Conservation (phyloP, 2,888 invertebrate species). For the Amiota minor region DNA sequence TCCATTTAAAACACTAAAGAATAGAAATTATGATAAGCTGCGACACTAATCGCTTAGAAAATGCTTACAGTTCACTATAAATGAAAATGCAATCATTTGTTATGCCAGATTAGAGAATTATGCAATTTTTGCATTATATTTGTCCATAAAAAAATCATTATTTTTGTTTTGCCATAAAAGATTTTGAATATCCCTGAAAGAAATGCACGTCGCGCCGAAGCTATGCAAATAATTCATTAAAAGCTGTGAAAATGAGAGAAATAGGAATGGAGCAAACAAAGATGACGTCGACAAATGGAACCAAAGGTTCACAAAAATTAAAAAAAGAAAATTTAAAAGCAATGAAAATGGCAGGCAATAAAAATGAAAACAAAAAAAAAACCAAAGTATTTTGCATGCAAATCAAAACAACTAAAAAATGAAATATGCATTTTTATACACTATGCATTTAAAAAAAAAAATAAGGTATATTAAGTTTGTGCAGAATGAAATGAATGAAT, state of each 20-base stretch:
- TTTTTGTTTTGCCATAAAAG: too few relatives aligned
- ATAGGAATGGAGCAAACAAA: constrained; percentile 35
- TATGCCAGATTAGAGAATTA: too few relatives aligned
- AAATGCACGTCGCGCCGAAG: constrained; percentile 53
- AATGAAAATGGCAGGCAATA: constrained; percentile 35
- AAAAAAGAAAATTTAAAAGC: constrained; percentile 35
- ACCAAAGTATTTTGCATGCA: background rate
- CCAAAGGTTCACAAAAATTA: constrained; percentile 21
- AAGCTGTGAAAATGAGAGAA: constrained; percentile 2
- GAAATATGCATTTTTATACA: too few relatives aligned
- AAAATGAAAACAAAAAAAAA: constrained; percentile 48
- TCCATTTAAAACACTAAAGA: constrained; percentile 19
- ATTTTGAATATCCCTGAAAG: background rate
- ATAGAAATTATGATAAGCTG: constrained; percentile 26
- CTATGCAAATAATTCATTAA: constrained; percentile 69
- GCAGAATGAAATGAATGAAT: too few relatives aligned
- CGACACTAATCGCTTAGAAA: constrained; percentile 30
- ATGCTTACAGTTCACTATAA: constrained; percentile 23
- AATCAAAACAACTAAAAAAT: constrained; percentile 4
- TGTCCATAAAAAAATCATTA: too few relatives aligned
- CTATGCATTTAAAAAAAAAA: too few relatives aligned
- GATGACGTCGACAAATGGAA: constrained; percentile 25
- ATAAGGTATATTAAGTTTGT: too few relatives aligned
- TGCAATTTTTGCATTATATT: too few relatives aligned
- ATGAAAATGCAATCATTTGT: too few relatives aligned